A percentile compares a stretch with the other conserved stretches of the same genome.
These are phyloP conservation scores for Entomobrya multifasciata DNA, from an alignment of 2,888 invertebrate species.

Conservation along the genomic window DNA sequence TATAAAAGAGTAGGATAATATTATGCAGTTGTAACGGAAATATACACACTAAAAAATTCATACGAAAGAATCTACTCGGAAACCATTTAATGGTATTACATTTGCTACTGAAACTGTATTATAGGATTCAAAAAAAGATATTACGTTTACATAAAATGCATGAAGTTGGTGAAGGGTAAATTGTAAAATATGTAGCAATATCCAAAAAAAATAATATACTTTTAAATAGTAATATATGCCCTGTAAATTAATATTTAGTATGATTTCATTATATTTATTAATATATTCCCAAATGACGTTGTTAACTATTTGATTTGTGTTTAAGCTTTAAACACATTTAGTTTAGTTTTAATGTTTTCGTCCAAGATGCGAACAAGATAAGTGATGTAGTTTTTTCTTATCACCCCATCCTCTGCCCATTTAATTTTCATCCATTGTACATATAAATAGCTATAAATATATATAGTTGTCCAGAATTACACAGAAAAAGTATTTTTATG, in stretches of 20 bases:
- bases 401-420: constrained; percentile 28
- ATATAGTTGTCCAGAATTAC: not conserved
- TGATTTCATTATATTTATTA: not conserved
- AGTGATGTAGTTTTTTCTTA: not conserved
- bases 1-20: not conserved
- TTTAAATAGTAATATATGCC: too few relatives aligned
- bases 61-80: constrained; percentile 67
- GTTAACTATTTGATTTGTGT: constrained; percentile 1
- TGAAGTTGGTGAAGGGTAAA: constrained; percentile 37
- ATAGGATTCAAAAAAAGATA: constrained; percentile 13
- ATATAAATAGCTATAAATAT: not conserved
- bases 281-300: constrained; percentile 28
- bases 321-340: not conserved
- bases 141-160: not conserved
- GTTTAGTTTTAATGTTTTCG: not conserved
- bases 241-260: too few relatives aligned
- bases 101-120: constrained; percentile 69
- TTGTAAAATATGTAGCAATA: constrained; percentile 7
- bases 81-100: constrained; percentile 72
- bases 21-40: not conserved
- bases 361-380: constrained; percentile 5
- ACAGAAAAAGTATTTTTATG: constrained; percentile 58
- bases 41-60: too few relatives aligned
- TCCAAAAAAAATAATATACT: not conserved
- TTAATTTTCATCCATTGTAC: constrained; percentile 11